Conservation (phyloP, 2,888 invertebrate species). For the Ellobium chinense region DNA sequence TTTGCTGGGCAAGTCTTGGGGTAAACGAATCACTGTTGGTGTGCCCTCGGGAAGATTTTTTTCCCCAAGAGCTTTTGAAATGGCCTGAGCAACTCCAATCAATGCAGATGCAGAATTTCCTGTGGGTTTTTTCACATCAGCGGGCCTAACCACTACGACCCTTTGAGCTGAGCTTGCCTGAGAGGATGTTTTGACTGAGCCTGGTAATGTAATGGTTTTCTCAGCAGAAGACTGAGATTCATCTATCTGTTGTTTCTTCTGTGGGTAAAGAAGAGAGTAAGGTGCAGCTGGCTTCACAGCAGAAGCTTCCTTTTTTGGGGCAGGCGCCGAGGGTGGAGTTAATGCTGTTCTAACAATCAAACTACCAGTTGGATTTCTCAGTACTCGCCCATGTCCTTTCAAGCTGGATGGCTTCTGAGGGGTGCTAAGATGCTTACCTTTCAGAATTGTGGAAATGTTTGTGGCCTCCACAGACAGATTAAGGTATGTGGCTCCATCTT, state of each 20-base stretch:
- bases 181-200: not conserved
- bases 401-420: conserved; percentile 6
- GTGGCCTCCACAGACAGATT: conserved; percentile 39
- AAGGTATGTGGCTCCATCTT: conserved; percentile 26
- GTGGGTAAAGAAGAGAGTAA: conserved; percentile 18
- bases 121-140: not conserved
- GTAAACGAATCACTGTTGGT: conserved; percentile 4
- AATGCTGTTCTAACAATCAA: conserved; percentile 30
- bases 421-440: not conserved
- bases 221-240: not conserved
- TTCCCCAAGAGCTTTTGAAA: too few species aligned
- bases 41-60: not conserved
- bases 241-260: not conserved
- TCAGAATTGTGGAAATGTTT: conserved; percentile 31
- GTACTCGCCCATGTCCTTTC: conserved; percentile 35
- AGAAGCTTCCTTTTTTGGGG: not conserved
- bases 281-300: not conserved
- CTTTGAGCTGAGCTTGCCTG: not conserved
- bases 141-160: conserved; percentile 10
- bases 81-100: not conserved
- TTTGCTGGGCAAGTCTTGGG: conserved; percentile 15
- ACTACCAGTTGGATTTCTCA: conserved; percentile 14
- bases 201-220: not conserved
- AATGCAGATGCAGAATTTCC: not conserved
- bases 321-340: not conserved